Base-by-base conservation (phyloP, 2,888 invertebrate genomes). In the Thalpophila matura region DNA sequence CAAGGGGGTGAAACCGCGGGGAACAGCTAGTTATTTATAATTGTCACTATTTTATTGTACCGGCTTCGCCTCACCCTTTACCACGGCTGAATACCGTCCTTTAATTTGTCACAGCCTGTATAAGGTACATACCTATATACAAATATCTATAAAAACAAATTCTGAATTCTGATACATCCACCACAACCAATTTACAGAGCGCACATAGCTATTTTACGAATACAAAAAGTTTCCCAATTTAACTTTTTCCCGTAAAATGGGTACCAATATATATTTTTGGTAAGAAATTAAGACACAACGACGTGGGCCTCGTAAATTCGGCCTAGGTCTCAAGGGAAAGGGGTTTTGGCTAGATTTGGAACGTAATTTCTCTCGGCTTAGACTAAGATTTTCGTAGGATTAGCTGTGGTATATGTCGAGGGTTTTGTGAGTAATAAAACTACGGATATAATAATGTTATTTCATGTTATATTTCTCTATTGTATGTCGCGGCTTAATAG, bases 221-320 rank as follows among this genome's bases (percentile, higher is more conserved):
- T 20, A 45, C 40, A 51, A 68, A 64, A 68, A 67, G 26, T 68
- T 68, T 71, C 0, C 7, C 68, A 68, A 68, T 68, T 68, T 68
- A 68, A 68, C 68, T 71, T 68, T 6, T n/a, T 2, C 50, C 10
- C 1, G 4, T 27, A 6, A 40, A 58, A 57, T 71, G 24, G 12
- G 12, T 37, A 29, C 6, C 1, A 26, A n/a, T 33, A 49, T 43
- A 35, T 38, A 27, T 70, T 46, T 61, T 33, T 16, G 29, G 9
- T 14, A 37, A 63, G 55, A 47, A 47, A 55, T 55, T 62, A 67
- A 67, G 49, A 38, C 9, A 10, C 22, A 5, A 37, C 7, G 5
- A 7, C 16, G 31, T 14, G 54, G 33, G 55, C 9, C 16, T 35
- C 49, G 27, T 67, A 70, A 56, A 67, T 70, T 70, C 3, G 0